Conservation (phyloP, 2,888 invertebrate genomes). For the Ceramica pisi region DNA sequence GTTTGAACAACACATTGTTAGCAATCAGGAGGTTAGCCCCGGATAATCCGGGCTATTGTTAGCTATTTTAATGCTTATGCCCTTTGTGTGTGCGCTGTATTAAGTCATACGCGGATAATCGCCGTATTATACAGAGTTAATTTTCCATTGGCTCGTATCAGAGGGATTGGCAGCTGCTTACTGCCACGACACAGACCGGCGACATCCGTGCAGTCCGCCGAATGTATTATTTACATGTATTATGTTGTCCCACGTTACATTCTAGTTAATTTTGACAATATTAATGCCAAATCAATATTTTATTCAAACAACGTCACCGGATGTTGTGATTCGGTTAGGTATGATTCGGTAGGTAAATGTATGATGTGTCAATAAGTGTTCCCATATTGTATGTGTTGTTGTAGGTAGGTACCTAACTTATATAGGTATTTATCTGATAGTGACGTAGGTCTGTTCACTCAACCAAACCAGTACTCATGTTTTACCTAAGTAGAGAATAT, state of each 20-base stretch:
- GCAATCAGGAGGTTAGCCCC: constrained; percentile 80
- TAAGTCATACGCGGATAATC: constrained; percentile 90
- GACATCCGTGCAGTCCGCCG: constrained; percentile 65
- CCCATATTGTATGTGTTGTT: background rate
- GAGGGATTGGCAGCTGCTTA: constrained; percentile 86
- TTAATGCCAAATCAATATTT: constrained; percentile 50
- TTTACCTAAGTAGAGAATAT: constrained; percentile 9
- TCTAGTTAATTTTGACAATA: constrained; percentile 39
- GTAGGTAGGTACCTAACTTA: background rate
- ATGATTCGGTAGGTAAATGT: constrained; percentile 26
- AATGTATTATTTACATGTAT: constrained; percentile 63
- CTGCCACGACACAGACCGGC: constrained; percentile 76
- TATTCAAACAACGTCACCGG: constrained; percentile 17
- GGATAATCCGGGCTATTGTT: constrained; percentile 89
- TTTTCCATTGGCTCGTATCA: constrained; percentile 84
- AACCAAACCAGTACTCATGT: constrained; percentile 16
- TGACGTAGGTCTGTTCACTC: background rate
- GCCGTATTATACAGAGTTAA: constrained; percentile 89
- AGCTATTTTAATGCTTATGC: constrained; percentile 89
- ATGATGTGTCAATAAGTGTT: constrained; percentile 11
- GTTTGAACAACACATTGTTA: constrained; percentile 80
- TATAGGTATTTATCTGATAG: background rate
- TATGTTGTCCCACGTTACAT: constrained; percentile 42
- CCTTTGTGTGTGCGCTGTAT: constrained; percentile 88
- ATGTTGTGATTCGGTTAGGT: constrained; percentile 17